These are phyloP conservation scores for Dicentrarchus labrax DNA, from an alignment of 2,113 vertebrate species.

Conservation along the genomic window DNA sequence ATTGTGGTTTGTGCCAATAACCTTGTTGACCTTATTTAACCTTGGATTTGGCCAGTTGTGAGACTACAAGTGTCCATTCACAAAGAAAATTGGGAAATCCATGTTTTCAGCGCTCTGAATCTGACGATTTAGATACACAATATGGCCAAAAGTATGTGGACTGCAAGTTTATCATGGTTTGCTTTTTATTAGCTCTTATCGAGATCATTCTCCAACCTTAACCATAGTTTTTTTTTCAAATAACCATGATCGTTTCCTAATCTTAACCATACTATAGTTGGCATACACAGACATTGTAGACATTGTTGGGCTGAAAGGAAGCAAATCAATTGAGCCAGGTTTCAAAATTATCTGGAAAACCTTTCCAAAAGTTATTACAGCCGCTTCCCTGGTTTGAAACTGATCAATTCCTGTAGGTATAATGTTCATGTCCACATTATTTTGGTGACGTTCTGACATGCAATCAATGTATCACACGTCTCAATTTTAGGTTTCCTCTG, in stretches of 20 bases:
- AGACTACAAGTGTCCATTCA: constrained; percentile 77
- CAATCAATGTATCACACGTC: not conserved
- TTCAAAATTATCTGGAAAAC: not conserved
- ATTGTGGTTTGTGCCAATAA: constrained; percentile 79
- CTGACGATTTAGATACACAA: constrained; percentile 31
- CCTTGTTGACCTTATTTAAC: constrained; percentile 79
- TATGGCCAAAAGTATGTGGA: constrained; percentile 7
- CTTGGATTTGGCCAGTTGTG: constrained; percentile 70
- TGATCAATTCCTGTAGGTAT: not conserved
- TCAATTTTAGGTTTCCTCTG: not conserved
- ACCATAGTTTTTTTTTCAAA: not conserved
- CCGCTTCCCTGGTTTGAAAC: not conserved
- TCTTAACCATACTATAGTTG: not conserved
- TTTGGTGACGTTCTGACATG: not conserved
- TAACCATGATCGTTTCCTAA: not conserved
- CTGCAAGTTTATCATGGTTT: not conserved
- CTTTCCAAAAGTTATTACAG: not conserved
- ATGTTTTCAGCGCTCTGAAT: constrained; percentile 52
- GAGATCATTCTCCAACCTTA: not conserved
- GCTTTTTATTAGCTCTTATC: not conserved
- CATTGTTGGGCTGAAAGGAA: not conserved
- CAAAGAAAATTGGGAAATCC: constrained; percentile 61
- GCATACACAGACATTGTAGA: not conserved
- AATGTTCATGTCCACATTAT: not conserved
- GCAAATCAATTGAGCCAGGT: not conserved